Evolutionary conservation across 2,797 vertebrate species (phyloP), one percentile per base, ranked within the genome.

Genomic region (Poliocrania exsul): DNA sequence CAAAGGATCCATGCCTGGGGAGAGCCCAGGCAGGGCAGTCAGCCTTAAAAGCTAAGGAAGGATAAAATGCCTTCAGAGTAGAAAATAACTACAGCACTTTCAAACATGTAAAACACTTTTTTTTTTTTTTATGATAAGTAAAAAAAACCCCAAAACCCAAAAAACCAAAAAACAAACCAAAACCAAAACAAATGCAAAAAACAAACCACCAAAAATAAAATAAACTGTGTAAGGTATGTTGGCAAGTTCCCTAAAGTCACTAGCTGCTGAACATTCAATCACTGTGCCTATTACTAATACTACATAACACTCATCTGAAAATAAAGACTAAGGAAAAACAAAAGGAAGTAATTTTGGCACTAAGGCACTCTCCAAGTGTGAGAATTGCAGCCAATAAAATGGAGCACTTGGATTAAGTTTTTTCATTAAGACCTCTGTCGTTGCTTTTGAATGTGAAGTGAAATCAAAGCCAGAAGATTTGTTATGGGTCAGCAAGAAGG

Each of bases 391-490:
- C 58, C 81, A 88, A 79, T 73, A 75, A 88, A 93, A 90, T 26
- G 20, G 54, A 90, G 53, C 31, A 42, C 58, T 83, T 51, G 66
- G 72, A 91, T 70, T 85, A 87, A 33, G 15, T 19, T 86, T 88
- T 86, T 92, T 81, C 44, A 46, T 86, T 79, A 75, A 67, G 51
- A 6, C 33, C 37, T 91, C 80, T 79, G 72, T 49, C 0, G 0
- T 51, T 83, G 35, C 20, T 75, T 88, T 88, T 64, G 70, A 96
- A 80, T 70, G 46, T 81, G 67, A 96, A 83, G 28, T 47, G 67
- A 95, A 95, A 84, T 61, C 47, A 82, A 94, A 95, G 87, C 86
- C 85, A 84, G 56, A 78, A 74, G 75, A 91, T 94, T 94, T 81
- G 79, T 91, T 93, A 84, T 77, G 95, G 75, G 85, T 84, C 75